Percentiles rank a stretch among this genome's conserved stretches.
phyloP scores from a whole-genome alignment of 2,113 vertebrate species.

The Danionella cerebrum region DNA sequence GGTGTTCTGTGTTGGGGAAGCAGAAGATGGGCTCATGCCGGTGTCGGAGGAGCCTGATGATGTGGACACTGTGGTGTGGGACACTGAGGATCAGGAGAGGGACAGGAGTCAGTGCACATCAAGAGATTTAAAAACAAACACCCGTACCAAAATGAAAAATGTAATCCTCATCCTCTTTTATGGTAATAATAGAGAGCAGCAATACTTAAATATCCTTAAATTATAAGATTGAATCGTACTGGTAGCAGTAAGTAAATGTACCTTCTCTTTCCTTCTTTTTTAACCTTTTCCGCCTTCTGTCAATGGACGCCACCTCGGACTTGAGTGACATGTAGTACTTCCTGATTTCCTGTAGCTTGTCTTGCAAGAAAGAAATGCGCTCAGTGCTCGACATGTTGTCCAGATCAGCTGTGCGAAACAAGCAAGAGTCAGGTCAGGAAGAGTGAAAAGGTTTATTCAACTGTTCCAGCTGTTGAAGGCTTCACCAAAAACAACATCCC shows the following conservation, averaged over 20 bases:
- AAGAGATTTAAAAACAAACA: background rate
- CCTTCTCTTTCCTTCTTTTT: slow-evolving; percentile 99
- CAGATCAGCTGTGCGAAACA: slow-evolving; percentile 73
- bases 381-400: slow-evolving; percentile 89
- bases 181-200: too few relatives aligned
- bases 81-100: slow-evolving; percentile 62
- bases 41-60: slow-evolving; percentile 95
- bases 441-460: background rate
- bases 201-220: too few relatives aligned
- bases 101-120: background rate
- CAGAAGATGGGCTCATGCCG: slow-evolving; percentile 89
- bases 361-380: slow-evolving; percentile 92
- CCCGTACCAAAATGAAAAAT: too few relatives aligned
- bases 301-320: slow-evolving; percentile 97
- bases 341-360: slow-evolving; percentile 94
- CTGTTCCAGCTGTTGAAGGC: too few relatives aligned
- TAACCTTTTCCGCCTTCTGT: slow-evolving; percentile 87
- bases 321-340: slow-evolving; percentile 97
- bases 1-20: slow-evolving; percentile 89
- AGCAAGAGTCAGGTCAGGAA: background rate
- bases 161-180: too few relatives aligned
- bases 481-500: too few relatives aligned
- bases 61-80: slow-evolving; percentile 85
- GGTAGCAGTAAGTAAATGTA: slow-evolving; percentile 47
- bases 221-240: too few relatives aligned